Evolutionary conservation across 2,113 vertebrate species (phyloP), one percentile per base, ranked within the genome.

Genomic region (Varanus salvator): DNA sequence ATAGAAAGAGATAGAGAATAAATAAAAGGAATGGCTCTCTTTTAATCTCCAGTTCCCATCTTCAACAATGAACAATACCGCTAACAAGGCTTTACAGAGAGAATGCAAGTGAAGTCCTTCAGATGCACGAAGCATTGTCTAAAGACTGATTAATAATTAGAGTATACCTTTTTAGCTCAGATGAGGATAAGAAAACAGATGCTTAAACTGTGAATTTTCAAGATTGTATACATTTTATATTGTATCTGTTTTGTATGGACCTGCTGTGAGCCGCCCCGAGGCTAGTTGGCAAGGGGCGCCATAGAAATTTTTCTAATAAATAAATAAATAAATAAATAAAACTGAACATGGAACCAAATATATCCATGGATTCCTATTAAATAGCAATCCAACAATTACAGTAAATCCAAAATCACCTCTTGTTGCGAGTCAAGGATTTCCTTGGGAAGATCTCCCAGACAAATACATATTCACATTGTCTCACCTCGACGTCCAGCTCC

Each of bases 401-500:
- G n/a, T 44, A 44, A 44, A 44, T 44, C 76, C 4, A 15, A 12
- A 6, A 17, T 15, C 7, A 5, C 6, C n/a, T 68, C 19, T 80
- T 54, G 52, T 15, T 80, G 23, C 12, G 71, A 50, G 27, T 31
- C 6, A n/a, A 31, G 21, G 48, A 5, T 12, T 71, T n/a, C 44
- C 48, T 21, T 3, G 6, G 3, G 54, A 57, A 68, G 4, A 2
- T n/a, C 15, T 34, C 25, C 66, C 1, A 48, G 21, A 8, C n/a
- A 29, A 64, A 21, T 15, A 34, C 27, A 25, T 48, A 69, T 38
- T 17, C 2, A 3, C 3, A 1, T 15, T 0, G 31, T 50, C 94
- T 92, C 96, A 98, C 98, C 98, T 98, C 97, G 98, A 87, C 97
- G 96, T 86, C 98, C 98, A 0, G 98, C 98, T 0, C 97, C 98